Percentiles rank a stretch among this genome's conserved stretches.
Evolutionary conservation across 2,797 vertebrate species (phyloP).

Genomic region (Centropyge bicolor): DNA sequence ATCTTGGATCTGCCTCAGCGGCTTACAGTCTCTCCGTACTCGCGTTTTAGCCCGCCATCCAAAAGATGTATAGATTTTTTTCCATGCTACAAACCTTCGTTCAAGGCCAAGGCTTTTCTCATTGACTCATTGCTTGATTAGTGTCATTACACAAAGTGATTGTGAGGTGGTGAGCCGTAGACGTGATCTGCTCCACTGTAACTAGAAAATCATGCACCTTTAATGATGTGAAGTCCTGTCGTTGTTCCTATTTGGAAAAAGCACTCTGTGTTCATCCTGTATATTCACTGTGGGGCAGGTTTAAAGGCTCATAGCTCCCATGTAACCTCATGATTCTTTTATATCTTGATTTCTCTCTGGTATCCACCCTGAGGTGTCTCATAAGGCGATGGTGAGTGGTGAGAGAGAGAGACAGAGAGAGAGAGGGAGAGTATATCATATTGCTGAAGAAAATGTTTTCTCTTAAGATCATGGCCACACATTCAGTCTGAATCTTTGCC

Average conservation of each 20-base stretch:
- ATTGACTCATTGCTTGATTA: neutral
- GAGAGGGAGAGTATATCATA: conserved; percentile 36
- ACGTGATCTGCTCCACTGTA: neutral
- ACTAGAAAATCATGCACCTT: neutral
- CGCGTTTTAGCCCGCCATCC: conserved; percentile 10
- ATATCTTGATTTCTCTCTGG: conserved; percentile 60
- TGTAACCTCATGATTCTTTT: conserved; percentile 68
- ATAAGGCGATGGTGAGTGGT: conserved; percentile 52
- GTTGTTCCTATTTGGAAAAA: conserved; percentile 15
- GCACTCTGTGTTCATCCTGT: conserved; percentile 17
- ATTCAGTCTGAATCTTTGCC: conserved; percentile 28
- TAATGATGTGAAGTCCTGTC: neutral
- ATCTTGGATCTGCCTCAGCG: conserved; percentile 56
- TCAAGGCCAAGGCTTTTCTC: neutral
- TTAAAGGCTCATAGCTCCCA: conserved; percentile 39
- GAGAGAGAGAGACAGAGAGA: conserved; percentile 38
- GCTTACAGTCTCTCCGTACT: conserved; percentile 28
- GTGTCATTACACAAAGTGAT: conserved; percentile 1
- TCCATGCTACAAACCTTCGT: neutral
- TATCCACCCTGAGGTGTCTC: conserved; percentile 59
- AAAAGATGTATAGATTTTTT: neutral
- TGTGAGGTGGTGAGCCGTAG: neutral
- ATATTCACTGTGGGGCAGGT: conserved; percentile 24
- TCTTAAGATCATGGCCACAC: conserved; percentile 41
- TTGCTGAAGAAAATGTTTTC: conserved; percentile 51